Evolutionary conservation across 2,888 invertebrate species (phyloP).

Genomic region (Rhyacophila evoluta): DNA sequence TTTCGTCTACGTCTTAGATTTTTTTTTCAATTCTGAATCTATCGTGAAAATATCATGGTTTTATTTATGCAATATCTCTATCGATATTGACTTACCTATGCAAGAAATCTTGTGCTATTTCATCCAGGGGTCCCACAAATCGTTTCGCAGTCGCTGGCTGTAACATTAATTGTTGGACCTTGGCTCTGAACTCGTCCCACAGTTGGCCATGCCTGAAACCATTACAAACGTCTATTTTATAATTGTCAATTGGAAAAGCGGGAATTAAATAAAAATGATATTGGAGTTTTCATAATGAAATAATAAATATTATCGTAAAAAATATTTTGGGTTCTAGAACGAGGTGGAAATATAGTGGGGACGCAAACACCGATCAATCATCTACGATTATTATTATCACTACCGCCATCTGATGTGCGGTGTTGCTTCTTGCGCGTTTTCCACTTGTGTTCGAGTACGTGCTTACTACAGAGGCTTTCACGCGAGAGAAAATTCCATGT

Average conservation of each 20-base stretch:
- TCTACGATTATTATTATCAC: background rate
- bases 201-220: slow-evolving; percentile 83
- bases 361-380: slow-evolving; percentile 4
- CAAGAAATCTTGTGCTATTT: slow-evolving; percentile 83
- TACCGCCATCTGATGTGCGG: slow-evolving; percentile 22
- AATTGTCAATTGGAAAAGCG: no score
- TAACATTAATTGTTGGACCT: slow-evolving; percentile 86
- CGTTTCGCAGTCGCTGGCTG: slow-evolving; percentile 83
- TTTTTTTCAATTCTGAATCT: no score
- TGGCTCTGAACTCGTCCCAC: slow-evolving; percentile 87
- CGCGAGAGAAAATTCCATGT: background rate
- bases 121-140: slow-evolving; percentile 79
- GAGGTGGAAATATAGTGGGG: background rate
- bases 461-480: background rate
- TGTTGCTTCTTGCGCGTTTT: background rate
- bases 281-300: background rate
- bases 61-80: no score
- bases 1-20: no score
- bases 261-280: no score
- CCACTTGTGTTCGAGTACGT: background rate
- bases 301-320: background rate
- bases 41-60: no score
- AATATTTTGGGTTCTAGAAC: background rate
- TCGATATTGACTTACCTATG: slow-evolving; percentile 67
- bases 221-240: no score